These are phyloP conservation scores for Lepidostoma basale DNA, from an alignment of 1,140 invertebrate species.

Conservation along the genomic window DNA sequence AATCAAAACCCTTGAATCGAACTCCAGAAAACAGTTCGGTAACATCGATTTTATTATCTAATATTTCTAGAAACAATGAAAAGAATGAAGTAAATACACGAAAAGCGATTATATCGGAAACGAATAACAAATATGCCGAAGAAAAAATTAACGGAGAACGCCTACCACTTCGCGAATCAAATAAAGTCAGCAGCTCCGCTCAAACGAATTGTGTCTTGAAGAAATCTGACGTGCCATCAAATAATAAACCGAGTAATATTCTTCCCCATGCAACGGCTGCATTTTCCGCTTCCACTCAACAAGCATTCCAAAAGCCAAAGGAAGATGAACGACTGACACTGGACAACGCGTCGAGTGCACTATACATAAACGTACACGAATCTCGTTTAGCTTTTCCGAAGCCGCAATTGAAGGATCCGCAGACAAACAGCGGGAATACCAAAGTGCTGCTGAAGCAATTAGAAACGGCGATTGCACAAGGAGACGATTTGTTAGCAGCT, in stretches of 20 bases:
- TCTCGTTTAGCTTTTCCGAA: constrained; percentile 6
- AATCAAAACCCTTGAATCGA: not conserved
- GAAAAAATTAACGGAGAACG: not conserved
- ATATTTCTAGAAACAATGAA: not conserved
- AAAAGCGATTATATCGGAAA: not conserved
- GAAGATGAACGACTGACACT: not conserved
- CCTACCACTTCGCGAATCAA: not conserved
- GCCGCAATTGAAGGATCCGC: not conserved
- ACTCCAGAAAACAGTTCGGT: not conserved
- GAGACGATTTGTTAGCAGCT: constrained; percentile 71
- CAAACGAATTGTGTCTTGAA: constrained; percentile 39
- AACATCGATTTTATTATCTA: not conserved
- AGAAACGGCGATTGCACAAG: constrained; percentile 71
- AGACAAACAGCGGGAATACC: constrained; percentile 16
- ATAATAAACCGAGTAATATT: not conserved
- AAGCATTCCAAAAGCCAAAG: not conserved
- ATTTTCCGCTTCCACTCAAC: too few species aligned
- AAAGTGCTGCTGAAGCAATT: constrained; percentile 68
- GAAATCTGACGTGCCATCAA: constrained; percentile 19
- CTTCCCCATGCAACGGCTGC: too few species aligned
- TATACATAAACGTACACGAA: constrained; percentile 38
- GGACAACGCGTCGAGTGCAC: constrained; percentile 1
- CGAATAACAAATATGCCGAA: not conserved
- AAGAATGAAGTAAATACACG: too few species aligned
- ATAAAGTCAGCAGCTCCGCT: constrained; percentile 40